A percentile compares a stretch with the other conserved stretches of the same genome.
phyloP scores from a whole-genome alignment of 2,113 vertebrate genomes.

The Syngnathus scovelli region DNA sequence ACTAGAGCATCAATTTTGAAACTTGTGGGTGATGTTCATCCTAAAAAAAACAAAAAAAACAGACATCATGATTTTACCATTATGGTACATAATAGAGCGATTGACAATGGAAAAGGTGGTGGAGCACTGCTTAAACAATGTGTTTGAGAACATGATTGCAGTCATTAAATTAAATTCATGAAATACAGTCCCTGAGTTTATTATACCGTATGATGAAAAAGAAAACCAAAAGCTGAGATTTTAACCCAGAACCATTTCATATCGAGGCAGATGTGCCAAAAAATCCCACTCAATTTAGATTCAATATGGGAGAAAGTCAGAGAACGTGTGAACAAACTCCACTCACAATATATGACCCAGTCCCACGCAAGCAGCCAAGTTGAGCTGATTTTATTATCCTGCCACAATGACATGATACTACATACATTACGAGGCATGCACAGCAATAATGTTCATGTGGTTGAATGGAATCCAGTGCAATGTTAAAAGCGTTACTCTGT shows the following conservation, averaged over 20 bases:
- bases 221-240: no score
- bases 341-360: not conserved
- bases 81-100: not conserved
- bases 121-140: not conserved
- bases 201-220: not conserved
- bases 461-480: constrained; percentile 71
- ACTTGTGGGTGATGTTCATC: no score
- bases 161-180: not conserved
- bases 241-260: no score
- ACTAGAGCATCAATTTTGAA: not conserved
- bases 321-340: not conserved
- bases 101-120: not conserved
- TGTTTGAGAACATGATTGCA: not conserved
- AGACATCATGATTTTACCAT: no score
- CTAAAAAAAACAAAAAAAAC: not conserved
- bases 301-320: not conserved
- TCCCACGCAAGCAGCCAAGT: constrained; percentile 34
- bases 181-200: not conserved
- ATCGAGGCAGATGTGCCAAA: no score
- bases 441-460: constrained; percentile 72
- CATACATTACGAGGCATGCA: constrained; percentile 88
- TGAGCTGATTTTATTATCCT: constrained; percentile 66
- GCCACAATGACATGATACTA: constrained; percentile 75
- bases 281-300: no score
- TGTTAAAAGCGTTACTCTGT: constrained; percentile 70